phyloP scores from a whole-genome alignment of 2,888 invertebrate species.

The Ellobium chinense region DNA sequence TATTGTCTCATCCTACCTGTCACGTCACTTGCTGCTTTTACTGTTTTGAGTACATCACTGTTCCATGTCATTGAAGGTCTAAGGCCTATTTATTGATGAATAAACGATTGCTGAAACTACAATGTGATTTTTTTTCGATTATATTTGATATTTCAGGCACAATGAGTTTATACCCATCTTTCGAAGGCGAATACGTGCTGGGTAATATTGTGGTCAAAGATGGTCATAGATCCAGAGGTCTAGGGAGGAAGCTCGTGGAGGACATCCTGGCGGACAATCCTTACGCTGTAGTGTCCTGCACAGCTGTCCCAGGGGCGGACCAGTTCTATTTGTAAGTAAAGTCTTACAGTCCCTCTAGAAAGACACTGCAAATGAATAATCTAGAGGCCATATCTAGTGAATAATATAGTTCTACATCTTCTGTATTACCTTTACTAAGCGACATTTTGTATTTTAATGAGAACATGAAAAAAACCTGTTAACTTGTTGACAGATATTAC shows the following conservation, averaged over 20 bases:
- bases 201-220: slow-evolving; percentile 34
- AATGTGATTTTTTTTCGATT: no score
- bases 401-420: neutral
- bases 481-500: no score
- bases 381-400: no score
- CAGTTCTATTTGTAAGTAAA: slow-evolving; percentile 37
- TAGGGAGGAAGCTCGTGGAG: slow-evolving; percentile 21
- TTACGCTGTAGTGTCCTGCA: neutral
- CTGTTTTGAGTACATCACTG: neutral
- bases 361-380: neutral
- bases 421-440: neutral
- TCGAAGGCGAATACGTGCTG: slow-evolving; percentile 23
- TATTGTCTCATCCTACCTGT: no score
- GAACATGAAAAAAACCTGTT: no score
- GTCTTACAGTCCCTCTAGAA: neutral
- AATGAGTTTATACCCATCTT: slow-evolving; percentile 28
- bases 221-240: slow-evolving; percentile 6
- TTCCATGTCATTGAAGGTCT: neutral
- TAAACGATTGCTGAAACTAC: no score
- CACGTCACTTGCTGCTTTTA: no score
- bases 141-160: no score
- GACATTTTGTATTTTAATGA: no score
- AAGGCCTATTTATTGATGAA: neutral
- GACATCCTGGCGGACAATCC: neutral
- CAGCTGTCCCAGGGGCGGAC: slow-evolving; percentile 36